Conservation (phyloP, 2,113 vertebrate species). For the Mormyrus iriodes region DNA sequence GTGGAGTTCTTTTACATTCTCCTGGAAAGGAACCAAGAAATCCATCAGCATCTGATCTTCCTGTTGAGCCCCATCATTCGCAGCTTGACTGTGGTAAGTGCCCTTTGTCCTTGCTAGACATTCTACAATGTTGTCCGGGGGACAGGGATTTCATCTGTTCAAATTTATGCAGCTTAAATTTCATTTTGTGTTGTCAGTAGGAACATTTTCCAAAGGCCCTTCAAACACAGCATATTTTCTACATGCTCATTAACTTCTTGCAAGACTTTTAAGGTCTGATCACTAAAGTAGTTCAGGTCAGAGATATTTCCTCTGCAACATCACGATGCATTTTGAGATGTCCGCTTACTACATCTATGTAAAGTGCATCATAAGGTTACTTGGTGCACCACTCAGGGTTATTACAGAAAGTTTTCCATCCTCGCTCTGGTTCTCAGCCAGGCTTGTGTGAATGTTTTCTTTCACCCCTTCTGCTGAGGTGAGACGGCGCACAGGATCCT, state of each 20-base stretch:
- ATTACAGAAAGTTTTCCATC: not conserved
- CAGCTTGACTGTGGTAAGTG: constrained; percentile 64
- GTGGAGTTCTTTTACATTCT: constrained; percentile 69
- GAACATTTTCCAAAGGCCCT: not conserved
- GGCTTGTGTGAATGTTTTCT: constrained; percentile 8
- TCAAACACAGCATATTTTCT: not conserved
- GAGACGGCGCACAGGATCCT: not conserved
- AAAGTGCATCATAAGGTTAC: constrained; percentile 1
- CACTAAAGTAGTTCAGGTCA: not conserved
- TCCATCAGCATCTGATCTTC: constrained; percentile 65
- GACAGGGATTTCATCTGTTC: constrained; percentile 35
- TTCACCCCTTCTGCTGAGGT: not conserved
- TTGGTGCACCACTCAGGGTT: not conserved
- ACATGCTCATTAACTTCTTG: not conserved
- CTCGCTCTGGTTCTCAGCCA: not conserved
- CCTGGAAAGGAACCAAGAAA: constrained; percentile 58
- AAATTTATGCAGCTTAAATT: constrained; percentile 13
- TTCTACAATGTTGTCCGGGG: constrained; percentile 42
- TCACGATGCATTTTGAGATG: not conserved
- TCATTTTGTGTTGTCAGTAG: not conserved
- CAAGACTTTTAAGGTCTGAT: not conserved
- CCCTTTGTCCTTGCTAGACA: constrained; percentile 8
- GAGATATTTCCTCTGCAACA: no score
- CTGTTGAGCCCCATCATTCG: constrained; percentile 65
- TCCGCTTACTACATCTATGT: not conserved